phyloP scores from a whole-genome alignment of 2,888 invertebrate genomes.

The Lasioglossum marginatum region DNA sequence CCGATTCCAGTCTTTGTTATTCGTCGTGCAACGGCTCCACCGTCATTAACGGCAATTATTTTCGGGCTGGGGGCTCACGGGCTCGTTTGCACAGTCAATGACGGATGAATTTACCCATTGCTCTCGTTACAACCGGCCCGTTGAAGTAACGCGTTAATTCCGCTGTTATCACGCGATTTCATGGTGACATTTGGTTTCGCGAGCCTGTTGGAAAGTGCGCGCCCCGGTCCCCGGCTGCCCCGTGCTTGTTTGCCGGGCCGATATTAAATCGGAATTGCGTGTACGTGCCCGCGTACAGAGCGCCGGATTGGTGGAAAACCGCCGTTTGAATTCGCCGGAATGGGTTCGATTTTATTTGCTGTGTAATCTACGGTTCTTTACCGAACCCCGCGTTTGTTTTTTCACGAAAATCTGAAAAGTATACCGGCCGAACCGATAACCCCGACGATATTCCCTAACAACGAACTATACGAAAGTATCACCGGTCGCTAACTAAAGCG shows the following conservation, averaged over 20 bases:
- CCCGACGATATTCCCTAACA: neutral
- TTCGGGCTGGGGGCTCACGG: constrained; percentile 8
- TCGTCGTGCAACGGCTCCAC: constrained; percentile 15
- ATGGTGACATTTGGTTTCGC: constrained; percentile 25
- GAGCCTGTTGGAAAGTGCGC: constrained; percentile 23
- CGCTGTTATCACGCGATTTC: constrained; percentile 24
- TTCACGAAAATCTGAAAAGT: neutral
- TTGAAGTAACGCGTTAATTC: constrained; percentile 47
- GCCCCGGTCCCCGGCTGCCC: neutral
- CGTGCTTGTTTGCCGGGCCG: neutral
- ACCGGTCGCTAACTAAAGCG: neutral
- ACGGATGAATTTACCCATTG: constrained; percentile 41
- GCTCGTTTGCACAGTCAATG: constrained; percentile 43
- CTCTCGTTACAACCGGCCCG: constrained; percentile 10
- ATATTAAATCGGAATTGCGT: constrained; percentile 32
- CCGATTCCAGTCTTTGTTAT: constrained; percentile 18
- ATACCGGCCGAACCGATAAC: neutral
- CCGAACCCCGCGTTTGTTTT: neutral
- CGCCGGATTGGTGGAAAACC: constrained; percentile 17
- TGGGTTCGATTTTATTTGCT: constrained; percentile 4
- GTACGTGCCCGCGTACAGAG: neutral
- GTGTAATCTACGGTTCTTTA: constrained; percentile 4
- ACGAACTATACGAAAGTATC: neutral
- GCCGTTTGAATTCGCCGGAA: neutral
- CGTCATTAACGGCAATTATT: constrained; percentile 59